Evolutionary conservation across 2,797 vertebrate genomes (phyloP), one percentile per base, ranked within the genome.

Genomic region (Sebastiscus albofasciatus): DNA sequence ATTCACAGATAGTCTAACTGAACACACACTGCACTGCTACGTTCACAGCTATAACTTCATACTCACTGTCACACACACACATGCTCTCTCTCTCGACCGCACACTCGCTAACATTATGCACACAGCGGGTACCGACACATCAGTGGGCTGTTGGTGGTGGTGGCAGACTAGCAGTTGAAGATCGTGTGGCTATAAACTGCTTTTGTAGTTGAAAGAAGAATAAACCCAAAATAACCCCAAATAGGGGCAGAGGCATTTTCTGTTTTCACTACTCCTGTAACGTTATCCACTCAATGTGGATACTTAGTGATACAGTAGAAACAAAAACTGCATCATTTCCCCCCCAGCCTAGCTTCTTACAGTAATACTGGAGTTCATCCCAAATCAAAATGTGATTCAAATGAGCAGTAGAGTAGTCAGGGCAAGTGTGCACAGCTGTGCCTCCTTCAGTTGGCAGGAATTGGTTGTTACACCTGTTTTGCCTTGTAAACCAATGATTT

Each of bases 401-500:
- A 84, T 68, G 71, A 74, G 76, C 67, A 61, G 54, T 59, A 69
- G 68, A 65, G 34, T n/a, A 39, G 34, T 85, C 54, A 64, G 83
- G 59, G 56, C 61, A 77, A 75, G 72, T 69, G 56, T 64, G 27
- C 72, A 85, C 86, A 92, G 87, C 90, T 92, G 90, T 85, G 83
- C 46, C 76, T 82, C 83, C 61, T 75, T 83, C 56, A 60, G 39
- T 86, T 89, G 81, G 83, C 80, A 85, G 68, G 58, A 70, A 82
- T 61, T 1, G 13, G 77, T 24, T 79, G 71, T 68, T 90, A 86
- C 89, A 94, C 90, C 87, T 93, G 89, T 88, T 92, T 85, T 78
- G 26, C 64, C 83, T 90, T 86, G 87, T 90, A 91, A 89, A 87
- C 78, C 84, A 89, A 88, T 83, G 68, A 88, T 83, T 89, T 90